Evolutionary conservation across 2,113 vertebrate species (phyloP), one percentile per base, ranked within the genome.

Genomic region (Melanocharis versteri): DNA sequence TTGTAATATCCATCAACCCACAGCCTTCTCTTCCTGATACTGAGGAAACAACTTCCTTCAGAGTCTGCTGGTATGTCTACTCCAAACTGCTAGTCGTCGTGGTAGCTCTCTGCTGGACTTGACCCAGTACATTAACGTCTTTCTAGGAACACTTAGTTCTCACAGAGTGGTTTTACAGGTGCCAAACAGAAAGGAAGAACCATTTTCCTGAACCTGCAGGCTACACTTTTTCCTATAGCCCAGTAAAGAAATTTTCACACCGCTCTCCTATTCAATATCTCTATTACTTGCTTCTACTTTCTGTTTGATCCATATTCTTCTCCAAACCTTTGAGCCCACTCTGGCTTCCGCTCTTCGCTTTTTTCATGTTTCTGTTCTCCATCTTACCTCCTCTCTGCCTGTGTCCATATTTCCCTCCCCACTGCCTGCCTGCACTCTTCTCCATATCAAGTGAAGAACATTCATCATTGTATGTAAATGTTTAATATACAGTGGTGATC

Each of bases 211-310:
- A 60, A 54, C 4, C 35, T 47, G 11, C 33, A 71, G 48, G 8
- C 39, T 77, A 13, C 0, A 0, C 15, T 42, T 85, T 4, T 73
- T 70, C 13, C 22, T 35, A 7, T 35, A 35, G 13, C 20, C 6
- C 70, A 73, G 7, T 35, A 37, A 75, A 27, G 4, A 89, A 69
- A 51, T 37, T n/a, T 77, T 78, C 13, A 11, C 64, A 2, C 64
- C 7, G 50, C 33, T 62, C 15, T 88, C 19, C 11, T 40, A 9
- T 10, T 94, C 33, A 22, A 18, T 11, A 13, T 65, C 35, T 78
- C 23, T 82, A 1, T 42, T 65, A 54, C 30, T 73, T 82, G 22
- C 9, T 69, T 77, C 20, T 85, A 4, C 30, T 60, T 88, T 65
- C 26, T 53, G 3, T 68, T 87, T 84, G 54, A 60, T 85, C 10